A percentile compares a stretch with the other conserved stretches of the same genome.
phyloP scores from a whole-genome alignment of 2,113 vertebrate genomes.

The Ictalurus furcatus region DNA sequence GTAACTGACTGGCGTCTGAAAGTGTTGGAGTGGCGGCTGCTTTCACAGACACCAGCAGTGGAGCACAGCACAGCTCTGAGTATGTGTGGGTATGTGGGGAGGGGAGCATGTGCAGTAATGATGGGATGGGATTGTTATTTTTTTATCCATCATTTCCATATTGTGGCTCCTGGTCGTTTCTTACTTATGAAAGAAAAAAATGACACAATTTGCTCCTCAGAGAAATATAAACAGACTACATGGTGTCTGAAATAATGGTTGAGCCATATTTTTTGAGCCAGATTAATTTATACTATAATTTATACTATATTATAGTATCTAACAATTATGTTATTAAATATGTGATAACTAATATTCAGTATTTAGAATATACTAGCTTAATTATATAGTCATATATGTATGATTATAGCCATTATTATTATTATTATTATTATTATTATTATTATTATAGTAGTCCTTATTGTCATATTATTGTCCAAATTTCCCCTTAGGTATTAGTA shows the following conservation, averaged over 20 bases:
- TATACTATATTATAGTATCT: too few species aligned
- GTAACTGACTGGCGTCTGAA: conserved; percentile 74
- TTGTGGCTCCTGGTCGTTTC: neutral
- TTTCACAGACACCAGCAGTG: conserved; percentile 56
- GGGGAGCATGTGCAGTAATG: neutral
- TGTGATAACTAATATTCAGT: too few species aligned
- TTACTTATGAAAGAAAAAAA: neutral
- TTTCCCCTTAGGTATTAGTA: too few species aligned
- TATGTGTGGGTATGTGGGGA: conserved; percentile 13
- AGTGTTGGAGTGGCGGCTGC: conserved; percentile 64
- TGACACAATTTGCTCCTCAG: neutral
- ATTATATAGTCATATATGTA: neutral
- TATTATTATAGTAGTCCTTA: neutral
- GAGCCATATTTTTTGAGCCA: neutral
- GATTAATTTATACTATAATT: too few species aligned
- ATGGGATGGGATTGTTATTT: conserved; percentile 1
- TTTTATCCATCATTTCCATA: neutral
- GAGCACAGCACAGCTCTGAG: conserved; percentile 18
- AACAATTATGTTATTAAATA: too few species aligned
- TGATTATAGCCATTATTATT: neutral
- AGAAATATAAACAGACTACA: neutral
- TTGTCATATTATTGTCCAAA: too few species aligned
- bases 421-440: too few species aligned
- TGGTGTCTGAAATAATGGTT: neutral
- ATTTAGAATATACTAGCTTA: too few species aligned